Base-by-base conservation (phyloP, 2,113 vertebrate species). In the Pipa parva region DNA sequence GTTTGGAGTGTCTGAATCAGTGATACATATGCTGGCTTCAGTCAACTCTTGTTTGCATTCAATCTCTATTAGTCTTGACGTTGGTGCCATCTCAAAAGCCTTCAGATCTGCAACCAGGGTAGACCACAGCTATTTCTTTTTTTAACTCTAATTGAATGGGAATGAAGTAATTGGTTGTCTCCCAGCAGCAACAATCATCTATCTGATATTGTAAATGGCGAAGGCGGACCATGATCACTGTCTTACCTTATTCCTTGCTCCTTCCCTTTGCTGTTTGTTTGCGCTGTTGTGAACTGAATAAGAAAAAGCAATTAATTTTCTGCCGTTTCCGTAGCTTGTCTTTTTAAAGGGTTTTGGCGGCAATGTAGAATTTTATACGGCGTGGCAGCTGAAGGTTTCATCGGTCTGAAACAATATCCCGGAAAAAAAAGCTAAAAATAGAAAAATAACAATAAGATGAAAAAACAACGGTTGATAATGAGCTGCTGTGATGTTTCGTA, bases 121-220 rank as follows among this genome's bases (percentile, higher is more conserved):
- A 20, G 26, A 8, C 2, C 51, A n/a, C 26, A n/a, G 29, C 28
- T 13, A 11, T 49, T 13, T 49, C 8, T 49, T 51, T 27, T 24
- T 51, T 21, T 13, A 5, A 24, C 48, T 63, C 61, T 63, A 36
- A 51, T 52, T 63, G 46, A 63, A 63, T 51, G 51, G 48, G 37
- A 18, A 36, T 36, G 27, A 37, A 52, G 45, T 33, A 63, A 63
- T 63, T 50, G 60, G 45, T 50, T 50, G 60, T 63, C 60, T 63
- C 52, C 10, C 58, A 45, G 36, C 58, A 24, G 37, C n/a, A 37
- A n/a, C 37, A 17, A 45, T 56, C 27, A 25, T 46, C 37, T 60
- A 45, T 46, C 46, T 25, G 48, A 22, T 15, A 17, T 46, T 46
- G 22, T 46, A 46, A 61, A 61, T 63, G 61, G 61, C 17, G 21